A percentile compares a stretch with the other conserved stretches of the same genome.
These are phyloP conservation scores for Carassius gibelio DNA, from an alignment of 2,113 vertebrate species.

Conservation along the genomic window DNA sequence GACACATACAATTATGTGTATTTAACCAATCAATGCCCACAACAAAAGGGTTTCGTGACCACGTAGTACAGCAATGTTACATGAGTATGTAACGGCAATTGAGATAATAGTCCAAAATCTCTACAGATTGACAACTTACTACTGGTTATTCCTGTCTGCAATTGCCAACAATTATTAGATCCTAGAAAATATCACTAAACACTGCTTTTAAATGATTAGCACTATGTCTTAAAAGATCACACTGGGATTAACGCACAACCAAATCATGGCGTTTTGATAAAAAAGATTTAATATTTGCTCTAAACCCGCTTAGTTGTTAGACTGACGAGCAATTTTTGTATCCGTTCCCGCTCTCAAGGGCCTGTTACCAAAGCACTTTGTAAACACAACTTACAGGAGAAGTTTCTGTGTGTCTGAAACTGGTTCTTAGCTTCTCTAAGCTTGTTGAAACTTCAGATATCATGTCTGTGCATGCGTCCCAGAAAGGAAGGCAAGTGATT, in stretches of 20 bases:
- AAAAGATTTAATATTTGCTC: conserved; percentile 11
- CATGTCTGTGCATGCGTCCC: conserved; percentile 72
- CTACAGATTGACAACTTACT: no score
- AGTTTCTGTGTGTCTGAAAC: conserved; percentile 17
- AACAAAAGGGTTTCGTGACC: no score
- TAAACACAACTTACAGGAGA: conserved; percentile 20
- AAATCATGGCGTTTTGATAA: background rate
- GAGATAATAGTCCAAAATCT: no score
- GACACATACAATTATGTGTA: no score
- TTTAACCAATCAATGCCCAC: no score
- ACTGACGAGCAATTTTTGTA: conserved; percentile 13
- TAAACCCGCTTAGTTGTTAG: conserved; percentile 3
- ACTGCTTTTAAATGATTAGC: background rate
- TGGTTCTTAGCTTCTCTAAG: conserved; percentile 61
- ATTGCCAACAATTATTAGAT: background rate
- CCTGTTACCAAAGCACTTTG: background rate
- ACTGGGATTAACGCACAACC: background rate
- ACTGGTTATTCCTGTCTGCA: no score
- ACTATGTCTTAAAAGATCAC: conserved; percentile 14
- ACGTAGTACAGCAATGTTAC: no score
- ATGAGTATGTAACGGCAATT: no score
- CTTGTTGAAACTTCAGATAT: conserved; percentile 72
- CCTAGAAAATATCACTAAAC: conserved; percentile 10
- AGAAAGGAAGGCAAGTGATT: conserved; percentile 70
- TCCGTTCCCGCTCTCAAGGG: background rate